Percentiles rank a stretch among this genome's conserved stretches.
These are phyloP conservation scores for Macaria notata DNA, from an alignment of 2,888 invertebrate species.

Conservation along the genomic window DNA sequence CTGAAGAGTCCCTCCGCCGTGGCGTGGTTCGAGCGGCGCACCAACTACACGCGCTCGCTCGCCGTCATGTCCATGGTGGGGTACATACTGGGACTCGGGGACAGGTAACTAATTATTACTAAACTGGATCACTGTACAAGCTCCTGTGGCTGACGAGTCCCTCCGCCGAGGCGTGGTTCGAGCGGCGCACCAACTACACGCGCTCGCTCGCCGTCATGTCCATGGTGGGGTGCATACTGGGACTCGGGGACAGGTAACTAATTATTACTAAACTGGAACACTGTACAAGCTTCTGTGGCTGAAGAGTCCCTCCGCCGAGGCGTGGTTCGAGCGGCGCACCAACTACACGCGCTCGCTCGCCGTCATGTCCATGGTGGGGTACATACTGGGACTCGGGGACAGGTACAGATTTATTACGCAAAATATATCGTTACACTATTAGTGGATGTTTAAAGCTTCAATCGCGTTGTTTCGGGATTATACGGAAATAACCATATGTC, in stretches of 20 bases:
- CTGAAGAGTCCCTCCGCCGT: conserved; percentile 98
- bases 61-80: conserved; percentile 99
- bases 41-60: conserved; percentile 97
- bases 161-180: conserved; percentile 99
- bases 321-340: conserved; percentile 99
- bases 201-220: conserved; percentile 99
- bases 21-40: conserved; percentile 99
- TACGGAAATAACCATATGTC: too few relatives aligned
- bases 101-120: conserved; percentile 63
- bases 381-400: conserved; percentile 98
- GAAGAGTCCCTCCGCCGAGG: conserved; percentile 97
- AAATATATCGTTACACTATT: too few relatives aligned
- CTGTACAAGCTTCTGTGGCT: conserved; percentile 96
- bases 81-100: conserved; percentile 98
- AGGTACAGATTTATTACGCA: too few relatives aligned
- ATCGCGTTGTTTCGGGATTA: too few relatives aligned
- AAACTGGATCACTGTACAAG: conserved; percentile 82
- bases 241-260: conserved; percentile 90
- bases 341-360: conserved; percentile 98
- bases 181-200: conserved; percentile 97
- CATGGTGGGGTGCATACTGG: conserved; percentile 98
- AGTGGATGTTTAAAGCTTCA: too few relatives aligned
- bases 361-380: conserved; percentile 99
- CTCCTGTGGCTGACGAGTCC: conserved; percentile 99
- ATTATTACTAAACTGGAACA: too few relatives aligned